phyloP scores from a whole-genome alignment of 2,113 vertebrate genomes.

The Rhinolophus ferrumequinum region DNA sequence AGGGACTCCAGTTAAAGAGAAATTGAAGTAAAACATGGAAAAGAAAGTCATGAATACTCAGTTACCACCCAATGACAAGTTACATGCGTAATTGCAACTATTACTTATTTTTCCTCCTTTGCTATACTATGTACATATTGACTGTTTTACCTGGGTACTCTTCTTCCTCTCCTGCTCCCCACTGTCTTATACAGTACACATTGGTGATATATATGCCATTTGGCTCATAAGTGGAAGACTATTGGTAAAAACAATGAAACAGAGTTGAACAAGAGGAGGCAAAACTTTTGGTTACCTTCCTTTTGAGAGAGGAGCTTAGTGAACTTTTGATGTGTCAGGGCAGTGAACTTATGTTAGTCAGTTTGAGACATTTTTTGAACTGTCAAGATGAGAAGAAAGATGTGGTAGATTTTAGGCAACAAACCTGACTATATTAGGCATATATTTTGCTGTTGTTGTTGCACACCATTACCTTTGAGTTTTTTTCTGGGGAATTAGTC shows the following conservation, averaged over 20 bases:
- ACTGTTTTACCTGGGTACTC: not conserved
- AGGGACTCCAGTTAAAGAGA: not conserved
- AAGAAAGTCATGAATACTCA: not conserved
- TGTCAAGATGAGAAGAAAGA: not conserved
- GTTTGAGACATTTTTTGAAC: not conserved
- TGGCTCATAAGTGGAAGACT: not conserved
- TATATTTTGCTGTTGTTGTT: not conserved
- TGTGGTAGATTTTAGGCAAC: not conserved
- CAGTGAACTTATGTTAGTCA: not conserved
- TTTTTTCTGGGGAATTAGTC: not conserved
- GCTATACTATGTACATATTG: not conserved
- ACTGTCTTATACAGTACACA: not conserved
- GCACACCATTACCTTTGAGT: not conserved
- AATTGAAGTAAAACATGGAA: not conserved
- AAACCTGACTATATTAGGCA: not conserved
- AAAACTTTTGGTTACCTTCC: not conserved
- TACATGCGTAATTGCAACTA: not conserved
- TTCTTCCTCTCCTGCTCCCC: not conserved
- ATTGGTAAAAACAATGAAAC: not conserved
- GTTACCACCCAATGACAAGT: not conserved
- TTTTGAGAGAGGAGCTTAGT: not conserved
- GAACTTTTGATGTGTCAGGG: not conserved
- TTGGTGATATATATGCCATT: not conserved
- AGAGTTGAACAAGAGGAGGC: accelerated
- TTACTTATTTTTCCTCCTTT: not conserved